phyloP scores from a whole-genome alignment of 2,888 invertebrate genomes.

The Hermodice carunculata region DNA sequence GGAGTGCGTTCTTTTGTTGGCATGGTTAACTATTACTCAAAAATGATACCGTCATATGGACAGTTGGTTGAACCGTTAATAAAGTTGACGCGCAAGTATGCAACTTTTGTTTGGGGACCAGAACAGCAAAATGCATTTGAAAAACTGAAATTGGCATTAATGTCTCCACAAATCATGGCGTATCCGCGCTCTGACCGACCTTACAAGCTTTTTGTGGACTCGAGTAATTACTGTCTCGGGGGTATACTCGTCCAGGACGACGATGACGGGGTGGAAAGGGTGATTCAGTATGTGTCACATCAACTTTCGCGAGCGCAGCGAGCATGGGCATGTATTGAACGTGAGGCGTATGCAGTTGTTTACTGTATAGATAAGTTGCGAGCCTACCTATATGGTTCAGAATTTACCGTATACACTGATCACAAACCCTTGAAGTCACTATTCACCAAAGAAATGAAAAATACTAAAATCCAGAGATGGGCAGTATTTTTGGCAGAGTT shows the following conservation, averaged over 20 bases:
- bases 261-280: background rate
- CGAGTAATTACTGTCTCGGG: too few species aligned
- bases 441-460: background rate
- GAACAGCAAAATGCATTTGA: too few species aligned
- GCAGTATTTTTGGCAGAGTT: slow-evolving; percentile 4
- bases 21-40: too few species aligned
- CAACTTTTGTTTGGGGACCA: too few species aligned
- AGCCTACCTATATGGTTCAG: slow-evolving; percentile 1
- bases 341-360: slow-evolving; percentile 4
- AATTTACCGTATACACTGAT: background rate
- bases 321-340: background rate
- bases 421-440: background rate
- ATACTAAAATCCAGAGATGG: slow-evolving; percentile 4
- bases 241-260: background rate
- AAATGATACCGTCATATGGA: too few species aligned
- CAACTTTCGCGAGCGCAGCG: background rate
- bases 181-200: too few species aligned
- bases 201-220: too few species aligned
- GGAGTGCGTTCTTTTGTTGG: slow-evolving; percentile 9
- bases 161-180: too few species aligned
- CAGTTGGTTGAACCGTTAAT: too few species aligned
- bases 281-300: background rate
- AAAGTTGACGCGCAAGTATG: too few species aligned
- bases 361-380: background rate
- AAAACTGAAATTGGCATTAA: too few species aligned